These are phyloP conservation scores for Bagarius yarrelli DNA, from an alignment of 2,113 vertebrate genomes.

Conservation along the genomic window DNA sequence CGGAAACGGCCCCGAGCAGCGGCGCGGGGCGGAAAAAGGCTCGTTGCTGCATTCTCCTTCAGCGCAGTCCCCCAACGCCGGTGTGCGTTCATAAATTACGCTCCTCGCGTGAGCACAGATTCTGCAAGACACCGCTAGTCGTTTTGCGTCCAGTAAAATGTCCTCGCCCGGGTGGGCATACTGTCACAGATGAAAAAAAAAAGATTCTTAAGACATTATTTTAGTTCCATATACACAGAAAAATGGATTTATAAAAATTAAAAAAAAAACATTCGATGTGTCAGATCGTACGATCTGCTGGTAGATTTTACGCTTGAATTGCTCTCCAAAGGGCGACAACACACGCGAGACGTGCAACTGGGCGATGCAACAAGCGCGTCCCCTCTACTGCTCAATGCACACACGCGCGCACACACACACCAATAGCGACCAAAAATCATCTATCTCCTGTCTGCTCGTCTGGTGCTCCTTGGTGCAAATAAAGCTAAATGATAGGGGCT, in stretches of 20 bases:
- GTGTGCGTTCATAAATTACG: slow-evolving; percentile 74
- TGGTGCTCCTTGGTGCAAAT: slow-evolving; percentile 70
- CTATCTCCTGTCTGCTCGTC: slow-evolving; percentile 68
- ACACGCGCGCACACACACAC: slow-evolving; percentile 56
- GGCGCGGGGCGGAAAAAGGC: slow-evolving; percentile 69
- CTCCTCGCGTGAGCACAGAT: slow-evolving; percentile 64
- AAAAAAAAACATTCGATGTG: neutral
- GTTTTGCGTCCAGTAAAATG: slow-evolving; percentile 66
- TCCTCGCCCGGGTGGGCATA: slow-evolving; percentile 72
- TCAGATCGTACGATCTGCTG: slow-evolving; percentile 14
- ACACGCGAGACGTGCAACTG: slow-evolving; percentile 65
- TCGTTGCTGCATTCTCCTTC: slow-evolving; percentile 79
- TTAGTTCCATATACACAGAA: slow-evolving; percentile 57
- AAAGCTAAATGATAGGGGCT: slow-evolving; percentile 63
- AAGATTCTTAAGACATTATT: slow-evolving; percentile 52
- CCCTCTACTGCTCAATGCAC: slow-evolving; percentile 69
- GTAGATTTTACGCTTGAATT: slow-evolving; percentile 33
- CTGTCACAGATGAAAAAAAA: slow-evolving; percentile 55
- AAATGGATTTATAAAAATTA: neutral
- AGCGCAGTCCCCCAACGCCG: slow-evolving; percentile 71
- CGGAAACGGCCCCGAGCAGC: slow-evolving; percentile 82
- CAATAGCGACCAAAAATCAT: slow-evolving; percentile 72
- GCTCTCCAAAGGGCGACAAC: slow-evolving; percentile 46
- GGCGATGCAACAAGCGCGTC: slow-evolving; percentile 74
- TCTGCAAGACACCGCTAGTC: slow-evolving; percentile 59